Conservation (phyloP, 2,888 invertebrate species). For the Apamea crenata region DNA sequence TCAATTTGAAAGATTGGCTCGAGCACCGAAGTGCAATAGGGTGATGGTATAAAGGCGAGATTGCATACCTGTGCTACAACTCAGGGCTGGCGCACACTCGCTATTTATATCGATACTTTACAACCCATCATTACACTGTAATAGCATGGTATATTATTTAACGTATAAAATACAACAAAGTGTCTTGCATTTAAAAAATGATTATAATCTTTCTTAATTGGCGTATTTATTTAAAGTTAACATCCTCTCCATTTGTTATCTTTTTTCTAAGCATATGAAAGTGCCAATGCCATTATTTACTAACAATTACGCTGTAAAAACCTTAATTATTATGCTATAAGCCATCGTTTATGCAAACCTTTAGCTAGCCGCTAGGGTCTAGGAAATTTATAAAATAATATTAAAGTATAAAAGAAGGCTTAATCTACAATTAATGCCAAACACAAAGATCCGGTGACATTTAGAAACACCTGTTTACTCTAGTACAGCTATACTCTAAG, state of each 20-base stretch:
- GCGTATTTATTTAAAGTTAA: slow-evolving; percentile 55
- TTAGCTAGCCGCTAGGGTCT: not conserved
- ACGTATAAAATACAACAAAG: slow-evolving; percentile 29
- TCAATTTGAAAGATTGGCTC: slow-evolving; percentile 77
- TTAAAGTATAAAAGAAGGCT: slow-evolving; percentile 24
- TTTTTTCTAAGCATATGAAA: slow-evolving; percentile 27
- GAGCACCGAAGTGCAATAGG: slow-evolving; percentile 82
- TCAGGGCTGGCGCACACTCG: slow-evolving; percentile 74
- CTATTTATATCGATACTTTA: slow-evolving; percentile 74
- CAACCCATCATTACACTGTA: slow-evolving; percentile 53
- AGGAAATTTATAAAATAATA: slow-evolving; percentile 30
- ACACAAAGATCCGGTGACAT: slow-evolving; percentile 42
- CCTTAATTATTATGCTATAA: slow-evolving; percentile 34
- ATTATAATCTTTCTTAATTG: slow-evolving; percentile 56
- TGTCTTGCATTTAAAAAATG: slow-evolving; percentile 23
- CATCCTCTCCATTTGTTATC: slow-evolving; percentile 25
- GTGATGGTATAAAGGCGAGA: slow-evolving; percentile 83
- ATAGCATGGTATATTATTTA: slow-evolving; percentile 43
- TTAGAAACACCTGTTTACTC: slow-evolving; percentile 50
- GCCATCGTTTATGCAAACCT: slow-evolving; percentile 49
- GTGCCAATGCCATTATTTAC: slow-evolving; percentile 37
- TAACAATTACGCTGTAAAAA: slow-evolving; percentile 42
- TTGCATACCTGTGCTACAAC: slow-evolving; percentile 83
- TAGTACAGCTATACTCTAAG: no score
- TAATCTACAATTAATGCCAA: slow-evolving; percentile 26